Evolutionary conservation across 2,113 vertebrate genomes (phyloP).

Genomic region (Pelecanoides urinatrix): DNA sequence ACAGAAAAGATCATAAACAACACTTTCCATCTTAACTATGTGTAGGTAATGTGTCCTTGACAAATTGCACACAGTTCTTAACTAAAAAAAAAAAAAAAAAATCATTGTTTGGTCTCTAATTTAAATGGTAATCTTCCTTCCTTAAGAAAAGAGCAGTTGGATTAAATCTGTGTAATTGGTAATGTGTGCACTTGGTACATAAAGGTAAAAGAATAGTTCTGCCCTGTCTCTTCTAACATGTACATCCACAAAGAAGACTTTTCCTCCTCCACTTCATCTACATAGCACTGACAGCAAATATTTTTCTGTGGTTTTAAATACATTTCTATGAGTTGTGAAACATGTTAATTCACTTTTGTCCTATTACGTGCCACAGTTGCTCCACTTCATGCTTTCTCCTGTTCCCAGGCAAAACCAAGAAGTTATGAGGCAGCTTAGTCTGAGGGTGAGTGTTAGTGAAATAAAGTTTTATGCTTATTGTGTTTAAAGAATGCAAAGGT

Average conservation of each 20-base stretch:
- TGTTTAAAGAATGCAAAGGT: background rate
- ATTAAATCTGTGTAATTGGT: background rate
- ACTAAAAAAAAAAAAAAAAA: background rate
- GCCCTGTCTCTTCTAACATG: background rate
- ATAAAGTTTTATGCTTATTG: background rate
- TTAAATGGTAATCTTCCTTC: background rate
- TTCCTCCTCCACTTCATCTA: background rate
- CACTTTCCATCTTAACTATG: background rate
- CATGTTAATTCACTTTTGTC: background rate
- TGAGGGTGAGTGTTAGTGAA: background rate
- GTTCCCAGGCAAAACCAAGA: background rate
- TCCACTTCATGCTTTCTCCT: background rate
- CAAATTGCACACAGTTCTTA: background rate
- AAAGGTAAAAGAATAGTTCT: background rate
- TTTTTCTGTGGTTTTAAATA: background rate
- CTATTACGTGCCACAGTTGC: background rate
- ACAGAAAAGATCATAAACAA: background rate
- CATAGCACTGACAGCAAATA: background rate
- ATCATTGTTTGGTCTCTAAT: background rate
- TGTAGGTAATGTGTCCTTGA: background rate
- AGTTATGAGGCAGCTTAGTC: background rate
- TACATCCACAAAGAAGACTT: background rate
- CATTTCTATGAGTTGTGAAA: background rate
- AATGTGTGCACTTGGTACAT: background rate
- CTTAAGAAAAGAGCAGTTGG: background rate